Conservation (phyloP, 2,888 invertebrate genomes). For the Plebejus argus region DNA sequence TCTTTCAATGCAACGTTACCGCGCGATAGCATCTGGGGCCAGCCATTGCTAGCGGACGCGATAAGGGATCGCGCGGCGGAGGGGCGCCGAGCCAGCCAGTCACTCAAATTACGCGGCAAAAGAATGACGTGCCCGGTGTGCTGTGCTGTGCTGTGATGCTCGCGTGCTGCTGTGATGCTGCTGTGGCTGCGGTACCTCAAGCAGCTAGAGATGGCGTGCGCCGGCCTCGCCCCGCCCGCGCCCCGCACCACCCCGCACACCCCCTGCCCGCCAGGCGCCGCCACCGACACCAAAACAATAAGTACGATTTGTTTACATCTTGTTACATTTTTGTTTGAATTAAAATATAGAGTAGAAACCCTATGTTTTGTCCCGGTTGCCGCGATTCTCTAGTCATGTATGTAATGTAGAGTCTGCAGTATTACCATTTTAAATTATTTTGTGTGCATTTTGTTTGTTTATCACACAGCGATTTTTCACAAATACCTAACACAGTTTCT, state of each 20-base stretch:
- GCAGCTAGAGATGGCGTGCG: conserved; percentile 72
- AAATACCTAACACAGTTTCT: background rate
- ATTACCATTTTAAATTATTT: background rate
- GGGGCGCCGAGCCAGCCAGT: conserved; percentile 71
- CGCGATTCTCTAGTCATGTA: background rate
- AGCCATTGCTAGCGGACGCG: conserved; percentile 78
- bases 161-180: conserved; percentile 63
- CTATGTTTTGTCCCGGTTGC: background rate
- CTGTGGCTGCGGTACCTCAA: conserved; percentile 76
- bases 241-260: background rate
- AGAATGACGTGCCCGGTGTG: conserved; percentile 67
- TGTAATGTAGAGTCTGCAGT: background rate
- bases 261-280: conserved; percentile 59
- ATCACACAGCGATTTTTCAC: background rate
- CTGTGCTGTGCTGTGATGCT: conserved; percentile 46
- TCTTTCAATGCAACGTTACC: conserved; percentile 81
- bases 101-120: conserved; percentile 77
- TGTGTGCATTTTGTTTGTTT: background rate
- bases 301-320: conserved; percentile 54
- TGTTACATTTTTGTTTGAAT: conserved; percentile 13
- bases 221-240: conserved; percentile 60
- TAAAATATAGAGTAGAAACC: background rate
- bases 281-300: conserved; percentile 71
- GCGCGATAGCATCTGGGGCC: conserved; percentile 78
- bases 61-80: conserved; percentile 73